Conservation (phyloP, 2,888 invertebrate species). For the Acleris literana region DNA sequence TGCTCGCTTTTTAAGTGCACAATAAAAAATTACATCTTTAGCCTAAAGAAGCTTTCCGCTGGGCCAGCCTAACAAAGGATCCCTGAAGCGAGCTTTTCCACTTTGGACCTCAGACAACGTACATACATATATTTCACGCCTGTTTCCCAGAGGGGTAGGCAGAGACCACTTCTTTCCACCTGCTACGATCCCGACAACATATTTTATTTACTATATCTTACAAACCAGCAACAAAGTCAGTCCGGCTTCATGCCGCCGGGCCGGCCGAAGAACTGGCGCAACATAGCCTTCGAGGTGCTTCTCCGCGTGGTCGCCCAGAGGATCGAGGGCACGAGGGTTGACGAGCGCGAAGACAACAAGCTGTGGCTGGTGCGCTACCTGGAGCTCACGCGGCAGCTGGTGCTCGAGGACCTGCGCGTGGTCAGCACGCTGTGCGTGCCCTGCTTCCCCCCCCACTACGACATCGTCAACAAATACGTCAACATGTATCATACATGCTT, state of each 20-base stretch:
- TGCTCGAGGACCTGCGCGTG: constrained; percentile 95
- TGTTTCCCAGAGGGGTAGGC: no score
- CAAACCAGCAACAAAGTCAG: constrained; percentile 86
- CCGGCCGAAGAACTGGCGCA: constrained; percentile 95
- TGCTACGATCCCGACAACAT: no score
- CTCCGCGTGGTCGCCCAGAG: constrained; percentile 91
- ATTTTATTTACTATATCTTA: constrained; percentile 29
- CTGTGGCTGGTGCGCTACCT: constrained; percentile 98
- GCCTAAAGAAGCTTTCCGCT: no score
- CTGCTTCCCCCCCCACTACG: constrained; percentile 97
- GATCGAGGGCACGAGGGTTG: constrained; percentile 97
- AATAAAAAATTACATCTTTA: no score
- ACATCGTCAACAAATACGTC: constrained; percentile 95
- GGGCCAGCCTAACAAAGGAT: no score
- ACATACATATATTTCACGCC: no score
- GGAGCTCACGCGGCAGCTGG: constrained; percentile 93
- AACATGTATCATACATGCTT: constrained; percentile 96
- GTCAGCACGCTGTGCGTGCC: constrained; percentile 95
- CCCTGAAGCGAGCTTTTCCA: no score
- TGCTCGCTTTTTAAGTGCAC: no score
- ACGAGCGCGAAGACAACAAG: constrained; percentile 95
- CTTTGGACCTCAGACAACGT: neutral
- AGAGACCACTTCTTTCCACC: no score
- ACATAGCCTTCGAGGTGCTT: constrained; percentile 92
- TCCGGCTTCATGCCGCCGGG: constrained; percentile 97